These are phyloP conservation scores for Homarus americanus DNA, from an alignment of 1,140 invertebrate genomes.

Conservation along the genomic window DNA sequence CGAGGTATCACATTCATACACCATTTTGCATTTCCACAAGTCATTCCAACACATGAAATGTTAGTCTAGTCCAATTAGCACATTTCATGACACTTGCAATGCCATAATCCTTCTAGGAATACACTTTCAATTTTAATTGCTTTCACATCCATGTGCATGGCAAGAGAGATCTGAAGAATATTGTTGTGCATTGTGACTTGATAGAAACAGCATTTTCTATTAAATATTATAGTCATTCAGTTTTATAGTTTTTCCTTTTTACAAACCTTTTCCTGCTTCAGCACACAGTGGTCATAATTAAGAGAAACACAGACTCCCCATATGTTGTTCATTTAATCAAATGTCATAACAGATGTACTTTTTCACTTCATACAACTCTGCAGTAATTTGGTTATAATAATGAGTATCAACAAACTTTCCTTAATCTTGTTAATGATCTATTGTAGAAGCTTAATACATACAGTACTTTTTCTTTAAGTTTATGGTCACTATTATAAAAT, in stretches of 20 bases:
- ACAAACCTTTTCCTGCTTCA: too few species aligned
- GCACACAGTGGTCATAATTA: too few species aligned
- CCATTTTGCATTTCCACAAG: slow-evolving; percentile 42
- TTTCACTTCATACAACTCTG: neutral
- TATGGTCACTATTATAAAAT: neutral
- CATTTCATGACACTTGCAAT: slow-evolving; percentile 34
- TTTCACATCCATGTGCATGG: slow-evolving; percentile 1
- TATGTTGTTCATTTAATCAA: neutral
- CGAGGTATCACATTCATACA: neutral
- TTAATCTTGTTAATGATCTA: too few species aligned
- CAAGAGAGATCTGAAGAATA: neutral
- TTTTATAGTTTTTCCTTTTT: too few species aligned
- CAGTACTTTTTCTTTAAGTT: too few species aligned
- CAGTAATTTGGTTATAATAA: too few species aligned
- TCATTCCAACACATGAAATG: slow-evolving; percentile 43
- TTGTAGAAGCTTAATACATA: too few species aligned
- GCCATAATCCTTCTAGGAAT: slow-evolving; percentile 28
- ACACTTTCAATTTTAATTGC: slow-evolving; percentile 12
- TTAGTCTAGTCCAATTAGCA: slow-evolving; percentile 39
- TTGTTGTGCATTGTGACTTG: neutral
- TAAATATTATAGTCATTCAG: neutral
- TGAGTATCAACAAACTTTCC: too few species aligned
- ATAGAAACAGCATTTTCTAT: neutral
- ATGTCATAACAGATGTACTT: neutral
- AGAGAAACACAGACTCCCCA: too few species aligned